phyloP scores from a whole-genome alignment of 1,140 invertebrate genomes.

The Drosophila orosa region DNA sequence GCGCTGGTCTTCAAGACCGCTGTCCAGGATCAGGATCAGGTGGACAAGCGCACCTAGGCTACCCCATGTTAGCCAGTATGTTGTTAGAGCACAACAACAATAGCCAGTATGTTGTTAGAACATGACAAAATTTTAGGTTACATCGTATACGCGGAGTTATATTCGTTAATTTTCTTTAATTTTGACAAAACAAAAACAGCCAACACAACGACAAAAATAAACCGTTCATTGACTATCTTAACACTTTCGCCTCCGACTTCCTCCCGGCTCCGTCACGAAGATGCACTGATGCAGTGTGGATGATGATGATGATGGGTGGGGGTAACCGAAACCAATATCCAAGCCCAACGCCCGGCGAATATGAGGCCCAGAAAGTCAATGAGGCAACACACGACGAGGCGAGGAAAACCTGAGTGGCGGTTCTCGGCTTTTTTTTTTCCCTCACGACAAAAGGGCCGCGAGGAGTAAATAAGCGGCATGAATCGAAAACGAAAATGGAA shows the following conservation, averaged over 20 bases:
- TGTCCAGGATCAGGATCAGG: background rate
- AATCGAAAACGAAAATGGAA: slow-evolving; percentile 58
- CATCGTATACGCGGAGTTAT: slow-evolving; percentile 28
- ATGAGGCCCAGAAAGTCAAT: slow-evolving; percentile 74
- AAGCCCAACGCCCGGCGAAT: slow-evolving; percentile 45
- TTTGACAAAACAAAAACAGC: slow-evolving; percentile 28
- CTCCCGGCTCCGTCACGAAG: slow-evolving; percentile 39
- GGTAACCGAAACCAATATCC: slow-evolving; percentile 1
- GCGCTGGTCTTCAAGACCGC: background rate
- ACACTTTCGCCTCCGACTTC: slow-evolving; percentile 32
- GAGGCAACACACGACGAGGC: slow-evolving; percentile 67
- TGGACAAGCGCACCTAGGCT: slow-evolving; percentile 6
- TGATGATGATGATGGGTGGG: background rate
- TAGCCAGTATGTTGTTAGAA: background rate
- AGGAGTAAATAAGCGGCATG: slow-evolving; percentile 72
- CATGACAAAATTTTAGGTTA: slow-evolving; percentile 48
- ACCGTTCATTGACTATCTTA: slow-evolving; percentile 20
- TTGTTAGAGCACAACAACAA: slow-evolving; percentile 14
- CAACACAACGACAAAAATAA: slow-evolving; percentile 21
- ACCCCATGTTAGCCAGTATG: slow-evolving; percentile 8
- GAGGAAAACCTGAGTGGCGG: slow-evolving; percentile 27
- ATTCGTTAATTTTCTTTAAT: slow-evolving; percentile 38
- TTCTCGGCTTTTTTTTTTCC: slow-evolving; percentile 33
- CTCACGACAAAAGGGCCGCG: slow-evolving; percentile 74
- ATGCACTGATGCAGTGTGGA: no score